Conservation (phyloP, 2,888 invertebrate genomes). For the Shargacucullia verbasci region DNA sequence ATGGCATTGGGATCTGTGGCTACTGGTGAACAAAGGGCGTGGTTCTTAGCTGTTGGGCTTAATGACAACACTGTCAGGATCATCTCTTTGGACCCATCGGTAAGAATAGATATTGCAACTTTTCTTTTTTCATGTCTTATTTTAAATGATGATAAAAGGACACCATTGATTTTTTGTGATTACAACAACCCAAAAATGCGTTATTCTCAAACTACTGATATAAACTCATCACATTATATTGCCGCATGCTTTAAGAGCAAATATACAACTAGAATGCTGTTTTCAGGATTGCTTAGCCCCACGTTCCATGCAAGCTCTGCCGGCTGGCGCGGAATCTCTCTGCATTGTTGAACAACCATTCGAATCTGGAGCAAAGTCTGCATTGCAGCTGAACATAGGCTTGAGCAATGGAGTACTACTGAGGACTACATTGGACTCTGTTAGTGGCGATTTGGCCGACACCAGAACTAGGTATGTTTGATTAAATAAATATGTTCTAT, state of each 20-base stretch:
- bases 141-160: slow-evolving; percentile 85
- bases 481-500: neutral
- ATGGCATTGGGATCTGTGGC: slow-evolving; percentile 99
- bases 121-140: neutral
- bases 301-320: slow-evolving; percentile 98
- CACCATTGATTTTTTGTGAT: slow-evolving; percentile 87
- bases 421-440: slow-evolving; percentile 97
- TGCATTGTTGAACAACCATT: slow-evolving; percentile 97
- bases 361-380: slow-evolving; percentile 91
- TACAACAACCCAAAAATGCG: slow-evolving; percentile 86
- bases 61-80: slow-evolving; percentile 99
- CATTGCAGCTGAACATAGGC: slow-evolving; percentile 98
- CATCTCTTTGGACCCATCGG: slow-evolving; percentile 98
- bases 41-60: slow-evolving; percentile 98
- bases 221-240: neutral
- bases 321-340: slow-evolving; percentile 98
- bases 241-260: neutral
- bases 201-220: slow-evolving; percentile 83
- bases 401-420: slow-evolving; percentile 98
- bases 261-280: slow-evolving; percentile 7
- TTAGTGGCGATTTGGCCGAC: slow-evolving; percentile 98
- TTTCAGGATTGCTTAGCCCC: slow-evolving; percentile 96
- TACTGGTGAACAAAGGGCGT: slow-evolving; percentile 97
- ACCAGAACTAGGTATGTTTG: slow-evolving; percentile 94
- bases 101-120: slow-evolving; percentile 72